Base-by-base conservation (phyloP, 2,888 invertebrate species). In the Caenorhabditis imperialis region DNA sequence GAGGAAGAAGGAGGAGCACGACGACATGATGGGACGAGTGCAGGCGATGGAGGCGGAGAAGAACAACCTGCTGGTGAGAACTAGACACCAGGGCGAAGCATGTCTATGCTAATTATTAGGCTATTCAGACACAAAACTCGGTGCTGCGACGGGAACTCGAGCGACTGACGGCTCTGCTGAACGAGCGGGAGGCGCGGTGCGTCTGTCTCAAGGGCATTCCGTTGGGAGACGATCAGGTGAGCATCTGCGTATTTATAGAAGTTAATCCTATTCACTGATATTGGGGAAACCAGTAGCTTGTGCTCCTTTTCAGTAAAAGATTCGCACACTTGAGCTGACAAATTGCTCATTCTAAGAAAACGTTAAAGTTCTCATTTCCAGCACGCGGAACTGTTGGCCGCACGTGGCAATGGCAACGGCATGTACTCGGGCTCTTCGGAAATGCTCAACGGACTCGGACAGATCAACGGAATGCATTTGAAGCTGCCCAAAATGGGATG, bases 1-100 rank as follows among this genome's bases (percentile, higher is more conserved):
- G 72, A 57, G 87, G 55, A 87, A 87, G 82, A 87, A 87, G 86
- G 87, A 87, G 60, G 87, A 87, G 50, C 87, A 87, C 72, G 87
- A 87, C 58, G 85, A 84, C 53, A 84, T 81, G 83, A 80, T 87
- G 45, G 78, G 77, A 14, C 61, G 86, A 23, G 86, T 85, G n/a
- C 84, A 82, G 47, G 67, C 48, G 10, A 65, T 87, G 30, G 87
- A 87, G 48, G 79, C 82, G 37, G 86, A 87, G 18, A 85, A 85
- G 45, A 62, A 74, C 45, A 63, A 78, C 8, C 18, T 65, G 30
- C 38, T 63, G 48, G 69, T 63, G 53, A 75, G 62, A 25, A 51
- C 27, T 16, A 25, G 12, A 51, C 23, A 10, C 18, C 8, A n/a
- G 33, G 42, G 30, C n/a, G 18, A 20, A 25, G 18, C 50, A 42